Conservation (phyloP, 2,113 vertebrate genomes). For the rabbit (Oryctolagus cuniculus) region mOryCun1.1 NC_091443.1:62159001-62159500, state of each 20-base stretch:
- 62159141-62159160: not conserved
- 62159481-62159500: not conserved
- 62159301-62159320: slow-evolving; percentile 30
- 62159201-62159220: slow-evolving; percentile 39
- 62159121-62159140: not conserved
- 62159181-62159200: slow-evolving; percentile 34
- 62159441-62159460: slow-evolving; percentile 12
- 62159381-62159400: not conserved
- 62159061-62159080: not conserved
- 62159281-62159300: not conserved
- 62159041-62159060: not conserved
- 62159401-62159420: slow-evolving; percentile 43
- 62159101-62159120: not conserved
- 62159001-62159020: not conserved
- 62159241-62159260: not conserved
- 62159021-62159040: not conserved
- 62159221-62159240: not conserved
- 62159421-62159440: not conserved
- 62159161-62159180: slow-evolving; percentile 2
- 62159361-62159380: not conserved
- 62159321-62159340: slow-evolving; percentile 4
- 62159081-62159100: not conserved
- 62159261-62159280: slow-evolving; percentile 45
- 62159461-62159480: not conserved
- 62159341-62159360: not conserved